Evolutionary conservation across 2,113 vertebrate species (phyloP), one percentile per base, ranked within the genome.

Genomic region (Ellobius talpinus): DNA sequence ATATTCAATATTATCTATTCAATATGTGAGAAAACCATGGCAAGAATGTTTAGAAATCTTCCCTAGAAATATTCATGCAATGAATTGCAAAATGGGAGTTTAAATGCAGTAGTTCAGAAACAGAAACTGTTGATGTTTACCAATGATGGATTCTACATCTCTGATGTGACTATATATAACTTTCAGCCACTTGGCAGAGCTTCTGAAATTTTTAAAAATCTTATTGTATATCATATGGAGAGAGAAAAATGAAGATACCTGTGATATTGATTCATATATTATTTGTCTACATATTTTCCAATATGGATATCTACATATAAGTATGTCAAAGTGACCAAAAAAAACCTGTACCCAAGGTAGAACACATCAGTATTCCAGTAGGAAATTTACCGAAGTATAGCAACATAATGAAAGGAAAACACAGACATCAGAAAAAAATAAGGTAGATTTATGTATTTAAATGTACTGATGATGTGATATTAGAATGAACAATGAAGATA

Each of bases 131-230:
- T 85, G 9, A 12, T 12, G 5, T 9, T 45, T 73, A 73, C 26
- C 4, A 45, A 0, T 52, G 2, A 24, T 65, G 0, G 0, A 1
- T 0, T 26, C 9, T 95, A 63, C 26, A 78, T n/a, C 23, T 42
- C 3, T 58, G 6, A 14, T 26, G 7, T 81, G 39, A 36, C 21
- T 58, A 0, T 6, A 52, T 58, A 0, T 6, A 52, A 12, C 70
- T 68, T 24, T 72, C n/a, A 87, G 63, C 29, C 39, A 45, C 0
- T 19, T 11, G 10, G 1, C n/a, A 21, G 5, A 16, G 45, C 55
- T 79, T 55, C 58, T 63, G 50, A 50, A 24, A 70, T 23, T 72
- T 19, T 19, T 31, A 82, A 86, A 42, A 81, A 42, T 52, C n/a
- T 3, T 47, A 12, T 10, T 78, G 16, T 0, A 1, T 26, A 63